Conservation (phyloP, 2,797 vertebrate genomes). For the Coregonus sp. region DNA sequence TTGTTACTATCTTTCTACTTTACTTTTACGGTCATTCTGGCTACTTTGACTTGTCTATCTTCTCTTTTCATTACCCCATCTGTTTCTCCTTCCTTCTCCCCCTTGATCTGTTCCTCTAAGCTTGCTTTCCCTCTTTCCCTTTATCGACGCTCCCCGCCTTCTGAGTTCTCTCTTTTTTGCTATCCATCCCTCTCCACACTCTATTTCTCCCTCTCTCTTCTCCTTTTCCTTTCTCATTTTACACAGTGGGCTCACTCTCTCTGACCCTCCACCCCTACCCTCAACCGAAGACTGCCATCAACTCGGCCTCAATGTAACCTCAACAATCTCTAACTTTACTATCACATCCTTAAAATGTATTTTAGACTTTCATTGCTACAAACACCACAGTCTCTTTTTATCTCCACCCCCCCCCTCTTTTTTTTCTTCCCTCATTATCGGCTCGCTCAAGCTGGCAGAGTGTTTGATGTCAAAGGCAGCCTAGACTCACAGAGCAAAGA, state of each 20-base stretch:
- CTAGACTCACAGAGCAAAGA: background rate
- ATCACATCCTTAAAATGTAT: background rate
- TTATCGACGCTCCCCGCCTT: background rate
- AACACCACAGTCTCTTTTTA: background rate
- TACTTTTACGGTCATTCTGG: background rate
- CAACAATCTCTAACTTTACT: background rate
- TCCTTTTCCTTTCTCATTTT: background rate
- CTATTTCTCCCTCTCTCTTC: background rate
- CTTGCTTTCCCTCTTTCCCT: background rate
- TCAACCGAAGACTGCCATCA: background rate
- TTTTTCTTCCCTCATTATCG: background rate
- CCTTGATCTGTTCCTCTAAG: background rate
- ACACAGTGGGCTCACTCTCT: background rate
- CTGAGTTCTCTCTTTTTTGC: background rate
- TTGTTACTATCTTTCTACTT: background rate
- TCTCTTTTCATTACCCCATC: background rate
- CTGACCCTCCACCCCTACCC: background rate
- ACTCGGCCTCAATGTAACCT: background rate
- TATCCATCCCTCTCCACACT: background rate
- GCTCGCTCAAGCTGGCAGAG: background rate
- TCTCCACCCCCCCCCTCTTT: background rate
- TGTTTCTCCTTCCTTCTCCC: constrained; percentile 1
- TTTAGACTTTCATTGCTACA: background rate
- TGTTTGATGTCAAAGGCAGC: background rate
- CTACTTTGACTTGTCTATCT: background rate